Base-by-base conservation (phyloP, 37 sponge, comb jelly and placozoan genomes). In the Diacarnus erythraeanus region DNA sequence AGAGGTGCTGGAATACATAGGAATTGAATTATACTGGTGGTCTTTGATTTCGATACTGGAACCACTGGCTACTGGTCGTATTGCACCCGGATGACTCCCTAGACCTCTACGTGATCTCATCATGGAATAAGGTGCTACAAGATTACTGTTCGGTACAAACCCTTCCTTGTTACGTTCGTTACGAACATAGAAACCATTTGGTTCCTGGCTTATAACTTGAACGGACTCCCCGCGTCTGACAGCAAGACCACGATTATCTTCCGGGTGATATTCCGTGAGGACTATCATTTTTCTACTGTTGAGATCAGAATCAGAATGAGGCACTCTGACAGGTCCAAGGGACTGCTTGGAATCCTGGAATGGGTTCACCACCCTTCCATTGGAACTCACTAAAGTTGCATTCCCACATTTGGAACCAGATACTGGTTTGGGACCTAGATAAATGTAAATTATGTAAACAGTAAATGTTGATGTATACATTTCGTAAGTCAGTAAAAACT, bases 201-300 rank as follows among this genome's bases (percentile, higher is more conserved):
- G 71, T 8, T 93, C 94, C 22, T 82, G 80, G 15, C 77, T 42
- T 20, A 93, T 40, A 23, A 93, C 69, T 36, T 86, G 83, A 34
- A 93, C 87, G 0, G 81, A 51, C 33, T 89, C 87, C 18, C 94
- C 94, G 39, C 91, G 57, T 31, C 37, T 42, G 21, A 93, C 87
- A 2, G 77, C 31, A n/a, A 93, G 75, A 23, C 80, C 87, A 22
- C 54, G 27, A 34, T 57, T 57, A 43, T 89, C 84, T 9, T 51
- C 64, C 2, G 88, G 69, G 0, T 25, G 17, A 72, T 77, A 86
- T 37, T 85, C 86, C 38, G 77, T 61, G 12, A 86, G 40, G 59
- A 90, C 87, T 0, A 90, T 65, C 87, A 90, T 81, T 42, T 77
- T 77, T 30, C 74, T 57, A 17, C 78, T 66, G 69, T 64, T 63